Base-by-base conservation (phyloP, 2,113 vertebrate genomes). In the Struthidea cinerea region DNA sequence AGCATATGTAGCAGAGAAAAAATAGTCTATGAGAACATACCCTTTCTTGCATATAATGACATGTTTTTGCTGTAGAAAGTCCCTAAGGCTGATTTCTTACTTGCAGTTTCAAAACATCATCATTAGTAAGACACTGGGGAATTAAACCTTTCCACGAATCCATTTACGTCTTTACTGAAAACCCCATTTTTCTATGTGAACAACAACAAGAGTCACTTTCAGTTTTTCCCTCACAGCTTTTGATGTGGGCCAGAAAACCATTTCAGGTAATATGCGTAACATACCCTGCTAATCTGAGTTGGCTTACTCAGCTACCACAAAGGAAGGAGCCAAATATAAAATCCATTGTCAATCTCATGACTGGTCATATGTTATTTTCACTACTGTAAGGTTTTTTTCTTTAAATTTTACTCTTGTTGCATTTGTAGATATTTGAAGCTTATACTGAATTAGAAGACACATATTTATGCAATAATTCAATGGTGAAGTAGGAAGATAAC, bases 21-120 rank as follows among this genome's bases (percentile, higher is more conserved):
- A 94, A 89, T 52, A 90, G 80, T 57, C 49, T 75, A 41, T 75
- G 68, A 96, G 84, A 94, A 68, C 74, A 89, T 93, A 95, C 37
- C 79, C 47, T 87, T 95, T 96, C 79, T 87, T 93, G 78, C 60
- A 89, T 84, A 96, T 96, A 97, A 97, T 97, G 65, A 96, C 55
- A 97, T 94, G 92, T 93, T 97, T 93, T 96, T 96, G 84, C 64
- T 89, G 47, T 50, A 88, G 55, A 87, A 96, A 94, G 53, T 94
- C 94, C 95, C 92, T 92, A 77, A 91, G 96, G 90, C 87, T 94
- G 53, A 84, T 80, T 93, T 94, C 64, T 86, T 89, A 80, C 79
- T 89, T 80, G 79, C 57, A 84, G 80, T 87, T 96, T 84, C 84
- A 95, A 95, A 94, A 96, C 94, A 96, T 53, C 84, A 59, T 95